These are phyloP conservation scores for Parnassius orleans DNA, from an alignment of 2,888 invertebrate species.

Conservation along the genomic window DNA sequence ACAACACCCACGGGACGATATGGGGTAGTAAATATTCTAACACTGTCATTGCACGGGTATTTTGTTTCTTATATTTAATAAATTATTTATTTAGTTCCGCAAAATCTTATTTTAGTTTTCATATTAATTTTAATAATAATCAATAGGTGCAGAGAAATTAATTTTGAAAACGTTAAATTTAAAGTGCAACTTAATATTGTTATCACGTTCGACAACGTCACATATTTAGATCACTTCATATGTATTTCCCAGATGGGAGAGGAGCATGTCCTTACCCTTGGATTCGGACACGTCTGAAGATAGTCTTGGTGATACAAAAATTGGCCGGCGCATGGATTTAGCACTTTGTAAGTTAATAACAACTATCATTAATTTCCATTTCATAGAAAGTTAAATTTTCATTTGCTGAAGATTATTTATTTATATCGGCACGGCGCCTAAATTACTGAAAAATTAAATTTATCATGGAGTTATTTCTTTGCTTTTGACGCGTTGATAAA, in stretches of 20 bases:
- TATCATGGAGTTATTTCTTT: conserved; percentile 44
- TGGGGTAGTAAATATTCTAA: too few species aligned
- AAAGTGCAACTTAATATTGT: too few species aligned
- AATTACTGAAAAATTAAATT: conserved; percentile 48
- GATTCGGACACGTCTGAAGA: conserved; percentile 72
- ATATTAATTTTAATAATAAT: too few species aligned
- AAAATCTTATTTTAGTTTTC: too few species aligned
- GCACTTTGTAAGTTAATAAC: conserved; percentile 87
- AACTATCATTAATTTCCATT: conserved; percentile 37
- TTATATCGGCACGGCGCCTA: conserved; percentile 75
- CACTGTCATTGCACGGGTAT: too few species aligned
- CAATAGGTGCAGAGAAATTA: too few species aligned
- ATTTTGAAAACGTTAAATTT: too few species aligned
- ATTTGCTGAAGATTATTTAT: conserved; percentile 75
- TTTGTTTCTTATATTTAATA: too few species aligned
- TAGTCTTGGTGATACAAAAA: conserved; percentile 67
- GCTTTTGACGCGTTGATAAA: conserved; percentile 46
- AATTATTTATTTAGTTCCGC: too few species aligned
- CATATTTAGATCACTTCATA: background rate
- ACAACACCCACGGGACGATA: too few species aligned
- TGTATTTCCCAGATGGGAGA: conserved; percentile 79
- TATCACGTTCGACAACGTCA: background rate
- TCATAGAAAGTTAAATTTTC: conserved; percentile 69
- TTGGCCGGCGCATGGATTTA: conserved; percentile 89
- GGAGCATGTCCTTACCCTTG: conserved; percentile 86